Conservation (phyloP, 2,888 invertebrate genomes). For the Monochamus alternatus region DNA sequence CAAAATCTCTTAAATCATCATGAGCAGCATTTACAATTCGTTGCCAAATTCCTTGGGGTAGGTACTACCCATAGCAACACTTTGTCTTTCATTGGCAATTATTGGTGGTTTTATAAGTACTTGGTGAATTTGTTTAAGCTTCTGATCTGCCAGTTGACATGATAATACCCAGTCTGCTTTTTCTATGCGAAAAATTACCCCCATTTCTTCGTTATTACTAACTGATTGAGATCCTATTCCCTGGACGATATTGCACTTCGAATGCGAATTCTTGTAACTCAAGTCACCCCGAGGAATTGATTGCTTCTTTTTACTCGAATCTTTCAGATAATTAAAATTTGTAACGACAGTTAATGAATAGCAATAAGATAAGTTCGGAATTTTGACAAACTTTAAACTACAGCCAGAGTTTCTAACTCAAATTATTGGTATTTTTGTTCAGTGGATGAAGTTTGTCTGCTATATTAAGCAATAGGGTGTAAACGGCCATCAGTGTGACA, state of each 20-base stretch:
- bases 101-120: constrained; percentile 44
- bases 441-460: constrained; percentile 58
- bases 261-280: constrained; percentile 52
- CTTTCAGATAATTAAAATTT: constrained; percentile 62
- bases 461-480: constrained; percentile 61
- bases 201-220: constrained; percentile 17
- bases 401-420: constrained; percentile 65
- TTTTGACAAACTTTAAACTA: constrained; percentile 60
- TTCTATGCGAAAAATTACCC: constrained; percentile 45
- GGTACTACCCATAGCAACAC: constrained; percentile 58
- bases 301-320: constrained; percentile 58
- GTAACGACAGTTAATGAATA: constrained; percentile 59
- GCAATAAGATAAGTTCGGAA: constrained; percentile 63
- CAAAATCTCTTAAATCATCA: constrained; percentile 67
- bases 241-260: constrained; percentile 51
- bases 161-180: constrained; percentile 53
- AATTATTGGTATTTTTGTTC: constrained; percentile 63
- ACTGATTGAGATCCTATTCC: constrained; percentile 43
- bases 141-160: constrained; percentile 52
- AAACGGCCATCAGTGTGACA: constrained; percentile 23
- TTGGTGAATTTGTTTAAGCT: constrained; percentile 44
- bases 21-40: constrained; percentile 58
- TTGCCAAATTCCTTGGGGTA: constrained; percentile 60
- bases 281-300: constrained; percentile 51
- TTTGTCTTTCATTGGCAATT: constrained; percentile 42